Evolutionary conservation across 92 coral and sea anemone species (phyloP).

Genomic region (Epizoanthus stellaris): DNA sequence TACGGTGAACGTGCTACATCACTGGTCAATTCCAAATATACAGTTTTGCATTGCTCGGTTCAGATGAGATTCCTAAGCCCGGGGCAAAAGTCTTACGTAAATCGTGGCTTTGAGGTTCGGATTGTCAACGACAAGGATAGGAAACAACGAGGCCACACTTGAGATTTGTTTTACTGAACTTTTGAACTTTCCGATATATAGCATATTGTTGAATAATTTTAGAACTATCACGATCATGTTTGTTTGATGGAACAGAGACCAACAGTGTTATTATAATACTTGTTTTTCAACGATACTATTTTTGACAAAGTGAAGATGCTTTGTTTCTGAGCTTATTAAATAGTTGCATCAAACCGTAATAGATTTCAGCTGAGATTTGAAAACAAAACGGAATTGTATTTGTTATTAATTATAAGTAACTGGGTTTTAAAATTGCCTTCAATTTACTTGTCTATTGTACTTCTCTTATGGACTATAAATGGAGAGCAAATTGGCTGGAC

Average conservation of each 20-base stretch:
- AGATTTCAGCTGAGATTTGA: not conserved
- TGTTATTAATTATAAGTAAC: too few relatives aligned
- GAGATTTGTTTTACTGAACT: not conserved
- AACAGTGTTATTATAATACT: not conserved
- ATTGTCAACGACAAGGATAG: not conserved
- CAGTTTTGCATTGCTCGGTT: too few relatives aligned
- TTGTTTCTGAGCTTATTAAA: not conserved
- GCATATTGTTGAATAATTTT: too few relatives aligned
- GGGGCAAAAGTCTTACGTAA: not conserved
- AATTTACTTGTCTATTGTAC: not conserved
- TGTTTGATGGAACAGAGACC: not conserved
- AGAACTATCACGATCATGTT: not conserved
- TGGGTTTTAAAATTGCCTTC: not conserved
- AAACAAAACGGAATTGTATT: conserved; percentile 2
- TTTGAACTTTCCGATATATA: not conserved
- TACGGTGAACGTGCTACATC: not conserved
- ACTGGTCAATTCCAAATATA: not conserved
- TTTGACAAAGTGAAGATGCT: too few relatives aligned
- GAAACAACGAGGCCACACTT: not conserved
- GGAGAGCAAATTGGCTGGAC: too few relatives aligned
- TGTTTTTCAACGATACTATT: not conserved
- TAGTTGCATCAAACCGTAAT: not conserved
- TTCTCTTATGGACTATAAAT: too few relatives aligned
- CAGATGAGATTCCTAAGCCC: not conserved
- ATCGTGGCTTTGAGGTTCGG: not conserved